phyloP scores from a whole-genome alignment of 2,113 vertebrate species.

The Psilopsiagon aurifrons region DNA sequence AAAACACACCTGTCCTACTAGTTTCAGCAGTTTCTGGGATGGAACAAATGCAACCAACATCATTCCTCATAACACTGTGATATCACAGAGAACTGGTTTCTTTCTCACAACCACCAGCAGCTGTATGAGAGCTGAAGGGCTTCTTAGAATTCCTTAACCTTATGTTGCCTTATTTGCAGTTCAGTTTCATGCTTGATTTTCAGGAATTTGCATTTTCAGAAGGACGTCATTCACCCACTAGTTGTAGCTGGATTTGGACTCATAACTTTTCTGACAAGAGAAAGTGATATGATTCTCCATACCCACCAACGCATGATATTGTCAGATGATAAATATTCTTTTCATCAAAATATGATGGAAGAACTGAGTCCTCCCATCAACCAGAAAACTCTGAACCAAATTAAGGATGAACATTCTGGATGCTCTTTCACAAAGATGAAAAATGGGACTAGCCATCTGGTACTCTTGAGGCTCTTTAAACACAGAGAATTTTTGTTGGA shows the following conservation, averaged over 20 bases:
- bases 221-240: slow-evolving; percentile 55
- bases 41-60: neutral
- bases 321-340: slow-evolving; percentile 50
- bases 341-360: neutral
- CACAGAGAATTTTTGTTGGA: neutral
- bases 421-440: slow-evolving; percentile 25
- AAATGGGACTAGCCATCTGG: slow-evolving; percentile 12
- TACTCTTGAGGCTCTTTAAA: neutral
- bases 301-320: slow-evolving; percentile 6
- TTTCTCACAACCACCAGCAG: slow-evolving; percentile 31
- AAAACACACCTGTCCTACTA: neutral
- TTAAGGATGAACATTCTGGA: slow-evolving; percentile 19
- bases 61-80: neutral
- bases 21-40: neutral
- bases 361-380: neutral
- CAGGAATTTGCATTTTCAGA: slow-evolving; percentile 60
- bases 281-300: slow-evolving; percentile 1
- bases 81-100: neutral
- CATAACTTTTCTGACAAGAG: neutral
- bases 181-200: slow-evolving; percentile 46
- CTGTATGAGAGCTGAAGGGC: slow-evolving; percentile 24
- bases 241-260: slow-evolving; percentile 44
- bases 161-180: slow-evolving; percentile 40
- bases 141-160: slow-evolving; percentile 49
- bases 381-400: slow-evolving; percentile 32